Base-by-base conservation (phyloP, 2,113 vertebrate genomes). In the Zosterops hypoxanthus region DNA sequence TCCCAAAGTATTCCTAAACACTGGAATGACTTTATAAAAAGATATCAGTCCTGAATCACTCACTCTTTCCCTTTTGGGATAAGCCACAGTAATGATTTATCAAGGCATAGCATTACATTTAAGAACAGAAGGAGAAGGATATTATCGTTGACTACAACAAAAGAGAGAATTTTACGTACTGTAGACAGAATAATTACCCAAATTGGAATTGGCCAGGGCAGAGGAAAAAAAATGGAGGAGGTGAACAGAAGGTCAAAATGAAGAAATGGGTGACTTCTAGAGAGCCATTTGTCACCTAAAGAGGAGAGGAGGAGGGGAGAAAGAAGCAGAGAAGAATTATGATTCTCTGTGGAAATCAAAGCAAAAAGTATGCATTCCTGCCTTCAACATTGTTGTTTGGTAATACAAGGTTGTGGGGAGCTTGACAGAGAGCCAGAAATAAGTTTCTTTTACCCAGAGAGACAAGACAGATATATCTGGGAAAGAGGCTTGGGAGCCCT, bases 391-490 rank as follows among this genome's bases (percentile, higher is more conserved):
- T 84, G 92, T 96, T 97, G 94, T 97, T 96, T 97, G 95, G 96
- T 97, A 97, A 96, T 94, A 97, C 93, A 95, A 94, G 97, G 97
- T 97, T 97, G 96, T 97, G 95, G 96, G 94, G 92, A 96, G 77
- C 94, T 98, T 98, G 98, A 97, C 97, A 96, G 69, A 90, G 81
- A 64, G 97, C 98, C 98, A 97, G 96, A 96, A 94, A 94, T 93
- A 96, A 96, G 96, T 97, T 98, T 97, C 96, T 97, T 97, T 98
- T 96, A 97, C 96, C 93, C 92, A 91, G 95, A 97, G 97, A 98
- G 93, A 98, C 96, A 98, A 98, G 97, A 96, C 98, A 98, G 98
- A 98, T 97, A 97, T 97, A 97, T 97, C 95, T 98, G 97, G 96
- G 97, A 98, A 98, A 68, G 56, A 96, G 96, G 96, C 96, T 98